phyloP scores from a whole-genome alignment of 2,113 vertebrate genomes.

The western clawed frog (Xenopus tropicalis) region UCB_Xtro_10.0 CM004446.2:76595501-76596000 shows the following conservation, averaged over 20 bases:
- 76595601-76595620: constrained; percentile 10
- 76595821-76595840: too few species aligned
- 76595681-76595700: constrained; percentile 1
- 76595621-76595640: constrained; percentile 22
- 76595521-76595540: background rate
- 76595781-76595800: background rate
- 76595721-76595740: background rate
- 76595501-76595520: too few species aligned
- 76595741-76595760: background rate
- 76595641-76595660: constrained; percentile 27
- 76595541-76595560: background rate
- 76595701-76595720: constrained; percentile 15
- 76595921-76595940: background rate
- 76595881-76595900: too few species aligned
- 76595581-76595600: constrained; percentile 14
- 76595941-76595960: too few species aligned
- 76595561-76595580: constrained; percentile 33
- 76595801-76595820: too few species aligned
- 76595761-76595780: background rate
- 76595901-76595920: background rate
- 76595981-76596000: too few species aligned
- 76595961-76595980: too few species aligned
- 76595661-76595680: constrained; percentile 29
- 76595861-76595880: too few species aligned
- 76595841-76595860: too few species aligned